Conservation (phyloP, 2,113 vertebrate species). For the Nothocercus julius region DNA sequence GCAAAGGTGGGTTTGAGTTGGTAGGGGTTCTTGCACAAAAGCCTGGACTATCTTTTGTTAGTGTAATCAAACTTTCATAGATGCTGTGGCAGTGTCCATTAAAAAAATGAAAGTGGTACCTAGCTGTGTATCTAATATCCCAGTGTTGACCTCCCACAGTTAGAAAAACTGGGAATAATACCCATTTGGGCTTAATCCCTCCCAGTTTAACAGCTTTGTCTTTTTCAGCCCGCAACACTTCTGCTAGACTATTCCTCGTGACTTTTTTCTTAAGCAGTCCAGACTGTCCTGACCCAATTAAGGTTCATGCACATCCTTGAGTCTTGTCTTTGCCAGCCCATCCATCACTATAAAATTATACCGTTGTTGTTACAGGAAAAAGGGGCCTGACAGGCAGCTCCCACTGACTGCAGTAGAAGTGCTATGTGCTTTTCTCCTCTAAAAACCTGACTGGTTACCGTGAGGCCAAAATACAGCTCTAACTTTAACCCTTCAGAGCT, state of each 20-base stretch:
- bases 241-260: neutral
- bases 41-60: neutral
- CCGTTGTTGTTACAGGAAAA: neutral
- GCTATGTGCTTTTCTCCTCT: neutral
- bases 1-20: neutral
- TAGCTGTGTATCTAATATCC: neutral
- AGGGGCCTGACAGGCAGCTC: neutral
- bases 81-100: neutral
- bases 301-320: neutral
- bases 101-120: neutral
- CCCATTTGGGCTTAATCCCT: neutral
- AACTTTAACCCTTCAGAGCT: neutral
- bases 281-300: neutral
- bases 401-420: neutral
- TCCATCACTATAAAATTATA: neutral
- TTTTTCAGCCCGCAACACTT: neutral
- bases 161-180: neutral
- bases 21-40: neutral
- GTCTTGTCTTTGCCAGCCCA: neutral
- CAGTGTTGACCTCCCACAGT: neutral
- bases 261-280: neutral
- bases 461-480: neutral
- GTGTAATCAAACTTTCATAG: neutral
- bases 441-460: neutral
- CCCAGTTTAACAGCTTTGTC: neutral